Evolutionary conservation across 2,888 invertebrate genomes (phyloP).

Genomic region (Parnassius mnemosyne): DNA sequence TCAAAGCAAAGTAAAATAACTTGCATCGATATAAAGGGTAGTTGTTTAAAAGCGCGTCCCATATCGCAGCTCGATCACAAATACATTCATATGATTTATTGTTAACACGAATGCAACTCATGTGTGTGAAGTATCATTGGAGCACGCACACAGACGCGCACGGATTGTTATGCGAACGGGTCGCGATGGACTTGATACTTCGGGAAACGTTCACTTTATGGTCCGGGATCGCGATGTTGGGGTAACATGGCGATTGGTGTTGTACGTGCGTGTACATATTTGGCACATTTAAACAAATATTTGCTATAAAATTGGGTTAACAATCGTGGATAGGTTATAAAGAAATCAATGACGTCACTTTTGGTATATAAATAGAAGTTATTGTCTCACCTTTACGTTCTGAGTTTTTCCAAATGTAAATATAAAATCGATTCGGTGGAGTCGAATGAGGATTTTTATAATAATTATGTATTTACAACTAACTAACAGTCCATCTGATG

Average conservation of each 20-base stretch:
- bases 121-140: constrained; percentile 68
- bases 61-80: constrained; percentile 61
- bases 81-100: constrained; percentile 79
- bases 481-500: too few species aligned
- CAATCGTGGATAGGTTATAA: not conserved
- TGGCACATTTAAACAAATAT: constrained; percentile 7
- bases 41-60: constrained; percentile 35
- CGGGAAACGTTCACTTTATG: constrained; percentile 37
- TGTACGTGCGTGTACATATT: constrained; percentile 2
- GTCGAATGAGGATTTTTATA: too few species aligned
- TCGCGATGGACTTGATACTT: constrained; percentile 47
- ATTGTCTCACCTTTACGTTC: too few species aligned
- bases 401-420: too few species aligned
- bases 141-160: constrained; percentile 47
- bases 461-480: too few species aligned
- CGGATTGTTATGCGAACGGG: constrained; percentile 46
- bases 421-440: too few species aligned
- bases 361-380: too few species aligned
- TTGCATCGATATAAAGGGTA: constrained; percentile 27
- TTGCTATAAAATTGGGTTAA: constrained; percentile 12
- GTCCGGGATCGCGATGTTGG: constrained; percentile 11
- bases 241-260: constrained; percentile 3
- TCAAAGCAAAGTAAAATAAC: too few species aligned
- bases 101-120: constrained; percentile 70
- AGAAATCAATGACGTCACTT: too few species aligned